Evolutionary conservation across 1,140 invertebrate species (phyloP).

Genomic region (Polypedilum pembai): DNA sequence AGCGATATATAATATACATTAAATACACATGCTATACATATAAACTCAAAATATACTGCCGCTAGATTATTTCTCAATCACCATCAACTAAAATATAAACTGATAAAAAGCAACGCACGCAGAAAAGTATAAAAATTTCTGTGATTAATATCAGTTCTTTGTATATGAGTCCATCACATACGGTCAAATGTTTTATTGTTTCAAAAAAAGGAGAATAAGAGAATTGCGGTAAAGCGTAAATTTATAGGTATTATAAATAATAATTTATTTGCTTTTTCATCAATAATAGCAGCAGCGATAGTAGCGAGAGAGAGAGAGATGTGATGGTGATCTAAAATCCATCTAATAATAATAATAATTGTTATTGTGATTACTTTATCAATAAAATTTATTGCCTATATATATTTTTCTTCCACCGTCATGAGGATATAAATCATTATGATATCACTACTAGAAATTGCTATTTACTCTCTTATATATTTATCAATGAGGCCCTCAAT

Average conservation of each 20-base stretch:
- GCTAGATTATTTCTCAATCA: background rate
- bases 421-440: conserved; percentile 2
- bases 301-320: too few species aligned
- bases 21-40: background rate
- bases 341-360: conserved; percentile 23
- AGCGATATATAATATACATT: too few species aligned
- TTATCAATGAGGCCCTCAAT: background rate
- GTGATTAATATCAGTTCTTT: background rate
- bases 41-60: background rate
- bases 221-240: background rate
- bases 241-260: conserved; percentile 20
- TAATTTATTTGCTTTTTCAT: conserved; percentile 4
- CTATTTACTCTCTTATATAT: background rate
- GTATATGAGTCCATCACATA: background rate
- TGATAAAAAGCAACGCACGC: background rate
- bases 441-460: background rate
- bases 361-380: conserved; percentile 21
- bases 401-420: background rate
- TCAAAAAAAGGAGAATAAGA: background rate
- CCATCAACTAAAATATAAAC: conserved; percentile 18
- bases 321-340: conserved; percentile 18
- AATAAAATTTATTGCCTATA: conserved; percentile 26
- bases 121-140: conserved; percentile 20
- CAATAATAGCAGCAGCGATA: background rate
- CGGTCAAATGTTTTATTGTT: background rate